Percentiles rank a stretch among this genome's conserved stretches.
phyloP scores from a whole-genome alignment of 2,797 vertebrate genomes.

The Chiloscyllium punctatum region DNA sequence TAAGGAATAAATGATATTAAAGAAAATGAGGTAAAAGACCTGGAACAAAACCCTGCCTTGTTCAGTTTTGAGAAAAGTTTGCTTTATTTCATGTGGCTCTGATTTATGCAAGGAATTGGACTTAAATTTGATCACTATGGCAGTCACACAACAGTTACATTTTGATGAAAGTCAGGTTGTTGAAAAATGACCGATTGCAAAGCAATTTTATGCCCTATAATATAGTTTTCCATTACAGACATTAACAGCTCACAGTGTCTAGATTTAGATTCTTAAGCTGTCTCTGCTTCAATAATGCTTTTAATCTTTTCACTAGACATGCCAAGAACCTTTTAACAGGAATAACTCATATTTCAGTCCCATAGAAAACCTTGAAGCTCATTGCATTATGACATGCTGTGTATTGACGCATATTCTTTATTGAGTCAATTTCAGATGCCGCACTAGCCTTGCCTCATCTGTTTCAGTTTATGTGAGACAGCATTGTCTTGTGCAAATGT shows the following conservation, averaged over 20 bases:
- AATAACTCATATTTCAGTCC: neutral
- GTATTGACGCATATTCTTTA: neutral
- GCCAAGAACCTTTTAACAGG: constrained; percentile 12
- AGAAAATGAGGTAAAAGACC: neutral
- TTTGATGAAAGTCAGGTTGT: neutral
- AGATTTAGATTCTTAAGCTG: neutral
- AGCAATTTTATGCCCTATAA: neutral
- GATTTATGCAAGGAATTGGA: neutral
- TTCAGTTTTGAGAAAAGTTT: neutral
- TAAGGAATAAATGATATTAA: neutral
- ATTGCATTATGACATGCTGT: neutral
- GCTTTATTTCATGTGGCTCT: neutral
- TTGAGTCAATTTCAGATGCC: neutral
- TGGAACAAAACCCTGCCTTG: neutral
- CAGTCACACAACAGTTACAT: neutral
- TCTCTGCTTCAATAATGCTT: neutral
- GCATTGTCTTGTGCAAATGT: neutral
- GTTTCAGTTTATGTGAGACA: neutral
- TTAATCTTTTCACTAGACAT: neutral
- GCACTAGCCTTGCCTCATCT: neutral
- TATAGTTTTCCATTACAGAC: neutral
- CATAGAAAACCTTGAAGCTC: neutral
- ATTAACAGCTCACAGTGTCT: neutral
- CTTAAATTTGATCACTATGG: neutral
- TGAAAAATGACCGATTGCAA: neutral